Conservation (phyloP, 2,888 invertebrate species). For the Myopa tessellatipennis region DNA sequence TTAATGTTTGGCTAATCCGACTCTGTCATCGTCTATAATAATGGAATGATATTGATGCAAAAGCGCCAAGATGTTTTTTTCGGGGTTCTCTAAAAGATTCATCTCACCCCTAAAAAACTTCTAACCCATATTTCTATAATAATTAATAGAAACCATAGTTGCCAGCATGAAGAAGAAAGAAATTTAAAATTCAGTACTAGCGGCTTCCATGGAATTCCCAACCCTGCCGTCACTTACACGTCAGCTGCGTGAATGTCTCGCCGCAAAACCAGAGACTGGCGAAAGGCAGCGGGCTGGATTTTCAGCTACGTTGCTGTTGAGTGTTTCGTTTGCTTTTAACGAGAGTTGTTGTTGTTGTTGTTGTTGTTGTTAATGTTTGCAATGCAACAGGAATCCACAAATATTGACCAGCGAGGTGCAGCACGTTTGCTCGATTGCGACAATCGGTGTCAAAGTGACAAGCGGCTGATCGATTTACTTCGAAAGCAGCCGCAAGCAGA, state of each 20-base stretch:
- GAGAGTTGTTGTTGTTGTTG: not conserved
- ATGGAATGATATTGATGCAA: no score
- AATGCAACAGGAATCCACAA: not conserved
- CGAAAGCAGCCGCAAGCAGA: slow-evolving; percentile 11
- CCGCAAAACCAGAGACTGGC: slow-evolving; percentile 51
- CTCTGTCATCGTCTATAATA: no score
- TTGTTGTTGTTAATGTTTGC: no score
- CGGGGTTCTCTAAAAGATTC: no score
- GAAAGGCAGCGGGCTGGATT: slow-evolving; percentile 53
- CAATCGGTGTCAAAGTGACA: slow-evolving; percentile 29
- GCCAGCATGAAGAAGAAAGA: not conserved
- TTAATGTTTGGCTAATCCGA: no score
- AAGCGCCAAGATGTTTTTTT: no score
- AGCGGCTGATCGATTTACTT: slow-evolving; percentile 38
- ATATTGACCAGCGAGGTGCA: not conserved
- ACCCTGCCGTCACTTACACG: not conserved
- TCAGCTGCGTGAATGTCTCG: not conserved
- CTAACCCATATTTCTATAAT: no score
- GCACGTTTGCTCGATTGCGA: slow-evolving; percentile 8
- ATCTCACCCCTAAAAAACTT: no score
- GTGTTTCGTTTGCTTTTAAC: not conserved
- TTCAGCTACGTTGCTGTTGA: slow-evolving; percentile 9
- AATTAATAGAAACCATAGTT: no score
- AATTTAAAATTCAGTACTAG: not conserved
- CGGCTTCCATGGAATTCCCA: not conserved